Evolutionary conservation across 2,888 invertebrate genomes (phyloP).

Genomic region (Lathronympha strigana): DNA sequence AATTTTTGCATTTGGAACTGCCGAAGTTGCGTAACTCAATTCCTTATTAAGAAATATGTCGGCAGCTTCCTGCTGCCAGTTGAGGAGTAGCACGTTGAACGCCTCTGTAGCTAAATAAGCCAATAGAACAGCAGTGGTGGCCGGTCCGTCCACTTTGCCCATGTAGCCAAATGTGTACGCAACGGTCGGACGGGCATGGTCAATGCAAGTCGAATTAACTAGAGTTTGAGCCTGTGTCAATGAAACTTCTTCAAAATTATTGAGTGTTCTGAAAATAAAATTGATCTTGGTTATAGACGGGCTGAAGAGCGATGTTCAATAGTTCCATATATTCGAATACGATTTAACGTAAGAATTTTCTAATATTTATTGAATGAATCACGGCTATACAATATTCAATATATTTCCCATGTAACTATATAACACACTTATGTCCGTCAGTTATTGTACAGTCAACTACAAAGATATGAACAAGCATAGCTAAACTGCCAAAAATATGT

Average conservation of each 20-base stretch:
- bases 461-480: too few relatives aligned
- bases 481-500: too few relatives aligned
- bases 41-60: constrained; percentile 66
- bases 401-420: too few relatives aligned
- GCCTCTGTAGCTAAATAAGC: constrained; percentile 68
- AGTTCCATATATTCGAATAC: too few relatives aligned
- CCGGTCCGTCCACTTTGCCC: constrained; percentile 65
- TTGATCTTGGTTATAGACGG: constrained; percentile 7
- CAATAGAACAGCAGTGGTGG: constrained; percentile 66
- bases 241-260: constrained; percentile 56
- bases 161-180: constrained; percentile 76
- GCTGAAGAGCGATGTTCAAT: too few relatives aligned
- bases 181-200: constrained; percentile 62
- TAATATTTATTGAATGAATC: too few relatives aligned
- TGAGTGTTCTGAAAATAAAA: constrained; percentile 58
- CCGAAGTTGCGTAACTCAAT: constrained; percentile 66
- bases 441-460: too few relatives aligned
- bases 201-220: constrained; percentile 60
- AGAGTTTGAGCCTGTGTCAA: constrained; percentile 55
- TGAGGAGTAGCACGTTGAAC: constrained; percentile 71
- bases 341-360: too few relatives aligned
- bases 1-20: constrained; percentile 72
- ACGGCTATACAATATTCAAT: too few relatives aligned
- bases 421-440: too few relatives aligned
- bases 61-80: constrained; percentile 76